A percentile compares a stretch with the other conserved stretches of the same genome.
phyloP scores from a whole-genome alignment of 2,113 vertebrate species.

The Cottus gobio region DNA sequence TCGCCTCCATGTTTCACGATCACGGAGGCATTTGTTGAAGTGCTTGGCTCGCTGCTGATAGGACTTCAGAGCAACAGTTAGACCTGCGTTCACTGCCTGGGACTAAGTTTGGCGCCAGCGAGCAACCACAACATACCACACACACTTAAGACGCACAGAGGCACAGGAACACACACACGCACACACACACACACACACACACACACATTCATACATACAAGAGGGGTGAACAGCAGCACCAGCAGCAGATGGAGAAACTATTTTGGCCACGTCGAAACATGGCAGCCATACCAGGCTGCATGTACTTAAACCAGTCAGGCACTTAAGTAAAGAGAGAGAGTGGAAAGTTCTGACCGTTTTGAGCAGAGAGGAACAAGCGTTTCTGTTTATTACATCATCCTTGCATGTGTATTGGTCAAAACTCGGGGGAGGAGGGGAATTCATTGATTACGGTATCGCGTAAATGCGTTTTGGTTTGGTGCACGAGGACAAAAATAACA shows the following conservation, averaged over 20 bases:
- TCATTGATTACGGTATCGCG: neutral
- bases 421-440: neutral
- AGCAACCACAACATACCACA: conserved; percentile 76
- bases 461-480: conserved; percentile 9
- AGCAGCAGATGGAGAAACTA: conserved; percentile 83
- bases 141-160: conserved; percentile 49
- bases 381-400: conserved; percentile 10
- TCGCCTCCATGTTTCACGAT: neutral
- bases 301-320: conserved; percentile 39
- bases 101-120: conserved; percentile 79
- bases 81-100: conserved; percentile 47
- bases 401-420: neutral
- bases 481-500: conserved; percentile 9
- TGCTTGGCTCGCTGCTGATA: conserved; percentile 37
- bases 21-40: conserved; percentile 28
- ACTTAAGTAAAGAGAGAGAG: conserved; percentile 22
- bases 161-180: conserved; percentile 40
- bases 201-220: conserved; percentile 43
- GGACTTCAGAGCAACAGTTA: conserved; percentile 64
- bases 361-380: conserved; percentile 8
- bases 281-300: conserved; percentile 64
- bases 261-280: conserved; percentile 77
- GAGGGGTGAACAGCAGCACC: conserved; percentile 39
- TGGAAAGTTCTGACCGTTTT: conserved; percentile 51
- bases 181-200: conserved; percentile 32